Base-by-base conservation (phyloP, 2,113 vertebrate genomes). In the Peromyscus polionotus region DNA sequence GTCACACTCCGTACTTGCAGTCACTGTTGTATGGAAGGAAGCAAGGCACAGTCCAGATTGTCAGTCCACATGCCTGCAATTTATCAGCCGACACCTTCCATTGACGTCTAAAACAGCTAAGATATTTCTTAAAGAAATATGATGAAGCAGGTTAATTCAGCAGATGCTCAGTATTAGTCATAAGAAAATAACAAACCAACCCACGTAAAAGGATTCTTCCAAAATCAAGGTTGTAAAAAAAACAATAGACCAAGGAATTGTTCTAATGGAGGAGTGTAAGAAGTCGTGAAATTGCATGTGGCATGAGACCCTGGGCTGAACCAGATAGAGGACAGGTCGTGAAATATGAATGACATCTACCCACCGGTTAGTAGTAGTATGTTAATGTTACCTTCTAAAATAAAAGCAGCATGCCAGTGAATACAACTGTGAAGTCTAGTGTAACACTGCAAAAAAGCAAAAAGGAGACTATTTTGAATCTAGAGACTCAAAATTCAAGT, bases 401-500 rank as follows among this genome's bases (percentile, higher is more conserved):
- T 36, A 88, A 57, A 26, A 68, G 7, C 65, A 61, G 28, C 31
- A 70, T 94, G 22, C 31, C n/a, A 33, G 6, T 63, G 63, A 84
- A n/a, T 59, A 93, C 70, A 73, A 68, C 79, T 91, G 63, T 61
- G 45, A 67, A 28, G 45, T 77, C 7, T 84, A 76, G 84, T 83
- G 33, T 91, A 75, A 84, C 42, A 10, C 26, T 81, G 72, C 65
- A 80, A 90, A 24, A 67, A 36, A 89, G 87, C 87, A 73, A 31
- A 24, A 33, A 81, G 51, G 86, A 84, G 83, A 76, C 10, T n/a
- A 54, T 39, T 93, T 76, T 79, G 31, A 76, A 89, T 70, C 72
- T 61, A 63, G 68, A 84, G 28, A n/a, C 83, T 73, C 57, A 73
- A 91, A 91, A 57, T 57, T 67, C 70, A 95, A 96, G 36, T 94